phyloP scores from a whole-genome alignment of 2,888 invertebrate genomes.

The Bellardia pandia region DNA sequence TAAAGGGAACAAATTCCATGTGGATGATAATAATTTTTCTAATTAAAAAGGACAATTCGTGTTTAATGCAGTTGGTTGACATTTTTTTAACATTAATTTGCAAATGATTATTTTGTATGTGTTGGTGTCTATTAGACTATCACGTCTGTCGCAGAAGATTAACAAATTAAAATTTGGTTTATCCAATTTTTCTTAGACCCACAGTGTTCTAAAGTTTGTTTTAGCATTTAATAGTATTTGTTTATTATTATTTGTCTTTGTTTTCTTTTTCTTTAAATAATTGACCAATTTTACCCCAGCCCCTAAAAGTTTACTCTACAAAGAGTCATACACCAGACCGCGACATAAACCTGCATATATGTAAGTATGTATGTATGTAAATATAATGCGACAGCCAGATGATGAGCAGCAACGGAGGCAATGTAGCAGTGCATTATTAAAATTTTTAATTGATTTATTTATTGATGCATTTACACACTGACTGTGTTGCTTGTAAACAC shows the following conservation, averaged over 20 bases:
- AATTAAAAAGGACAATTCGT: too few species aligned
- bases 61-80: too few species aligned
- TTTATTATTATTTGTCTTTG: background rate
- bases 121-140: too few species aligned
- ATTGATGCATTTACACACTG: slow-evolving; percentile 65
- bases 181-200: background rate
- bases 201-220: background rate
- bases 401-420: slow-evolving; percentile 6
- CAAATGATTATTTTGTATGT: too few species aligned
- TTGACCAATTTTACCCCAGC: slow-evolving; percentile 35
- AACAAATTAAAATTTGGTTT: too few species aligned
- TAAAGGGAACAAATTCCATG: too few species aligned
- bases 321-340: too few species aligned
- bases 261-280: slow-evolving; percentile 7
- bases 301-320: slow-evolving; percentile 1
- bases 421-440: slow-evolving; percentile 47
- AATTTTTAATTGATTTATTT: slow-evolving; percentile 71
- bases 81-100: too few species aligned
- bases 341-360: too few species aligned
- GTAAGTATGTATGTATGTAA: background rate
- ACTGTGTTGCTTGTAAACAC: slow-evolving; percentile 23
- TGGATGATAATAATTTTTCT: too few species aligned
- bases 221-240: background rate
- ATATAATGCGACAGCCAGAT: slow-evolving; percentile 36
- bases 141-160: too few species aligned